These are phyloP conservation scores for Sebastes trivittatus DNA, from an alignment of 2,797 vertebrate genomes.

Conservation along the genomic window DNA sequence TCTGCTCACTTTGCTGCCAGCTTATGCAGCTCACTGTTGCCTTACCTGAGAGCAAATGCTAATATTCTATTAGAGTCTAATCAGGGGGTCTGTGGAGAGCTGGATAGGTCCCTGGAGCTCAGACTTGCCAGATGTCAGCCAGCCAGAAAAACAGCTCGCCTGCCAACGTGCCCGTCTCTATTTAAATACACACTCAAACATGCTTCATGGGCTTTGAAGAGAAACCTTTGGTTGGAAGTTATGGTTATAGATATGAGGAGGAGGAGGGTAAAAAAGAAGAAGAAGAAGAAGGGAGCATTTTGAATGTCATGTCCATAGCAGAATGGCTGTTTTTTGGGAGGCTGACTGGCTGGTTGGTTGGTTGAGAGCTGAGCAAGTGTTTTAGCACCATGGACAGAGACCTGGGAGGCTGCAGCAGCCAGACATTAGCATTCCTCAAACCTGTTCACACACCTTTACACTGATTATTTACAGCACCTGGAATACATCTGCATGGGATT, in stretches of 20 bases:
- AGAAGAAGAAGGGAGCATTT: conserved; percentile 16
- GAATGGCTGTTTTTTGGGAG: conserved; percentile 43
- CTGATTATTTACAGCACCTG: conserved; percentile 59
- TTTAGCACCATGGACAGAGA: conserved; percentile 89
- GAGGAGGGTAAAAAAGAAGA: background rate
- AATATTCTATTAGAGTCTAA: conserved; percentile 92
- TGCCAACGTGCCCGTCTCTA: conserved; percentile 82
- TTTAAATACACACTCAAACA: conserved; percentile 82
- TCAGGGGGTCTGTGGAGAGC: conserved; percentile 85
- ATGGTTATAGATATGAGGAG: conserved; percentile 34
- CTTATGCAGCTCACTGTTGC: conserved; percentile 80
- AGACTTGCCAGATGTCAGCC: conserved; percentile 82
- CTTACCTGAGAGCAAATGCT: conserved; percentile 90
- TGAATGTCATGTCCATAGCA: conserved; percentile 68
- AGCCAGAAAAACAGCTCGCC: conserved; percentile 83
- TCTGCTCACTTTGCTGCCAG: conserved; percentile 75
- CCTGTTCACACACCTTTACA: conserved; percentile 51
- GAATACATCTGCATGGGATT: conserved; percentile 61
- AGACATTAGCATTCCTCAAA: conserved; percentile 60
- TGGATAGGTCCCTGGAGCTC: conserved; percentile 82
- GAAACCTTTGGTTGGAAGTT: conserved; percentile 60
- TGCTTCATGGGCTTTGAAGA: conserved; percentile 76
- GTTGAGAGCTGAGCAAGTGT: conserved; percentile 50
- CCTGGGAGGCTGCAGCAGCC: conserved; percentile 45
- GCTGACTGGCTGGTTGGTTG: conserved; percentile 6